Conservation (phyloP, 1,140 invertebrate species). For the Pseudoatta argentina region DNA sequence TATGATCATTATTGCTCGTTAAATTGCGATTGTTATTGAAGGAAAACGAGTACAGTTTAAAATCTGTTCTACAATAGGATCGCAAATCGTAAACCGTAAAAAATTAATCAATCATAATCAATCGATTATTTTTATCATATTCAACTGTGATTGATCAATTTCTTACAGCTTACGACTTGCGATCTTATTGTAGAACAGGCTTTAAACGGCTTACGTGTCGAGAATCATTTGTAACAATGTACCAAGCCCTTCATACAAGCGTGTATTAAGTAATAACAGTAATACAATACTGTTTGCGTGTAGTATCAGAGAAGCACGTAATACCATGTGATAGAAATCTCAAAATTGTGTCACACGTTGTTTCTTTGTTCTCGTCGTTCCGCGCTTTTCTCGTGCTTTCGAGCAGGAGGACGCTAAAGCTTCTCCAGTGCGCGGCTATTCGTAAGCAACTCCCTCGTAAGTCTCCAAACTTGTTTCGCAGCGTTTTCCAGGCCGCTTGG, state of each 20-base stretch:
- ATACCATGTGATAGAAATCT: constrained; percentile 45
- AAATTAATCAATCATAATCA: no score
- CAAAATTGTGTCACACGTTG: constrained; percentile 13
- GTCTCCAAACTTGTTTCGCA: constrained; percentile 96
- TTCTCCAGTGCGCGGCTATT: constrained; percentile 96
- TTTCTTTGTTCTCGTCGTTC: background rate
- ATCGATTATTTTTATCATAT: no score
- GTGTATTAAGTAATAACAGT: constrained; percentile 54
- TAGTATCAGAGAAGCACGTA: constrained; percentile 49
- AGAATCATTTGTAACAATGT: constrained; percentile 42
- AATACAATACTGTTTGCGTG: constrained; percentile 42
- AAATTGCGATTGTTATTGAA: constrained; percentile 31
- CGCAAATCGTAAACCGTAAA: no score
- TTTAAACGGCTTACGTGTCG: constrained; percentile 8
- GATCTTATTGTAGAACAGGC: no score
- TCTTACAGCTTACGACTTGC: no score
- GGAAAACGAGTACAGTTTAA: constrained; percentile 11
- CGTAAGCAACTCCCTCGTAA: constrained; percentile 95
- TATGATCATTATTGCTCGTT: constrained; percentile 36
- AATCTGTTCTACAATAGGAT: no score
- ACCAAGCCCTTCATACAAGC: constrained; percentile 52
- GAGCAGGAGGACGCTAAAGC: constrained; percentile 87
- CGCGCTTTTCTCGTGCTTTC: background rate
- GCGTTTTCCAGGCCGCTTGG: constrained; percentile 95
- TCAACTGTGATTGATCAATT: no score